Evolutionary conservation across 2,888 invertebrate species (phyloP), one percentile per base, ranked within the genome.

Genomic region (Brachylomia viminalis): DNA sequence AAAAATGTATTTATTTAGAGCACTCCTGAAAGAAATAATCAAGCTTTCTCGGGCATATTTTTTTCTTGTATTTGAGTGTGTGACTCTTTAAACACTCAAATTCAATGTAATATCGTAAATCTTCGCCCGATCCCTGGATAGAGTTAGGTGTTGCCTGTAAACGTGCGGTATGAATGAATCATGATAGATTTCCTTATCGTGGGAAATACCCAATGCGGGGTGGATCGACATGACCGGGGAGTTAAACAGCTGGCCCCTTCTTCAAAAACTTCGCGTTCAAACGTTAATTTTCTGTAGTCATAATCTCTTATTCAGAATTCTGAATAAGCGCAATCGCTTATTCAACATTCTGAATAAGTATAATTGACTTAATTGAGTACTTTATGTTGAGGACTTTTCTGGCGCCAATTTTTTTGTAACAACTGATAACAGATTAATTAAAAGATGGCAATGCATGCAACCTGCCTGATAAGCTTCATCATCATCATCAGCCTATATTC

Each of bases 161-260:
- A 47, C 64, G 72, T 67, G 56, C 38, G 61, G 17, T 70, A 71
- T 64, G 61, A 72, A 76, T 80, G 70, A 84, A 58, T 76, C 72
- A 84, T 73, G 62, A 38, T 71, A 38, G 58, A 66, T 68, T 71
- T 83, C 54, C 62, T 61, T 45, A 47, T 30, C 80, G 17, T 59
- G 61, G 71, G 64, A 69, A 79, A 72, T 65, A 47, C 61, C 68
- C n/a, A 65, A 17, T 64, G 66, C 23, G 56, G 30, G 54, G 54
- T 61, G 45, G 15, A 11, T n/a, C 8, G 59, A 33, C 67, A 5
- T 23, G 61, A 59, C n/a, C 3, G 27, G 13, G 54, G 30, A 30
- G 27, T 23, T 54, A 65, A 54, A 58, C 2, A 59, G 17, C 17
- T 38, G 42, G 45, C 27, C 33, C 6, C 17, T 56, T 64, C 30